Percentiles rank a stretch among this genome's conserved stretches.
Evolutionary conservation across 2,888 invertebrate genomes (phyloP).

Genomic region (Leptopilina drosophilae): DNA sequence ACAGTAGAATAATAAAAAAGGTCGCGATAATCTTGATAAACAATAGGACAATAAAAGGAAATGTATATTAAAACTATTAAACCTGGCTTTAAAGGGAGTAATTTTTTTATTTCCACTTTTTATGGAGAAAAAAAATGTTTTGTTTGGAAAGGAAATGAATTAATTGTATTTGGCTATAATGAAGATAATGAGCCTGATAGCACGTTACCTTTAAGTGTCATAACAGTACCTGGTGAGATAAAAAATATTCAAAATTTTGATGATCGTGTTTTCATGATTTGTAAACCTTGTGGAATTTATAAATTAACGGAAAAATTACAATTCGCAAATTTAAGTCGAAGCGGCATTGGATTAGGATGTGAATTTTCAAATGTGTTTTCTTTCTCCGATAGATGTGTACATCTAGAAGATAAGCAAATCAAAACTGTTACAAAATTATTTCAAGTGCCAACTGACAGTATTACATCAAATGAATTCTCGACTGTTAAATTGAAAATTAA

Average conservation of each 20-base stretch:
- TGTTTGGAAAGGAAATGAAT: slow-evolving; percentile 63
- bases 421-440: slow-evolving; percentile 60
- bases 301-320: slow-evolving; percentile 62
- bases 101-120: slow-evolving; percentile 66
- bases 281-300: slow-evolving; percentile 63
- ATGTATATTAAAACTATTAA: slow-evolving; percentile 48
- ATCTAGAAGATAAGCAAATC: slow-evolving; percentile 62
- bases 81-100: slow-evolving; percentile 58
- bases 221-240: slow-evolving; percentile 63
- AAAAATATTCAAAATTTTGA: slow-evolving; percentile 61
- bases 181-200: slow-evolving; percentile 33
- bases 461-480: slow-evolving; percentile 45
- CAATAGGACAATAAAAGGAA: slow-evolving; percentile 42
- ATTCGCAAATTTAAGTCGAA: slow-evolving; percentile 63
- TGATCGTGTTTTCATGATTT: slow-evolving; percentile 66
- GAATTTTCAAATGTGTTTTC: slow-evolving; percentile 63
- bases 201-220: slow-evolving; percentile 43
- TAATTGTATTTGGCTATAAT: slow-evolving; percentile 63
- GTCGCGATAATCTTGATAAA: too few species aligned
- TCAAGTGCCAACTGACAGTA: slow-evolving; percentile 45
- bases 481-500: slow-evolving; percentile 51
- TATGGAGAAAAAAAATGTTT: slow-evolving; percentile 67
- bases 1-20: too few species aligned
- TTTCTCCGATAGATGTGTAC: slow-evolving; percentile 56
- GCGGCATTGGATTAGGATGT: slow-evolving; percentile 65